Percentiles rank a stretch among this genome's conserved stretches.
These are phyloP conservation scores for Corythornis cristatus DNA, from an alignment of 2,113 vertebrate species.

Conservation along the genomic window DNA sequence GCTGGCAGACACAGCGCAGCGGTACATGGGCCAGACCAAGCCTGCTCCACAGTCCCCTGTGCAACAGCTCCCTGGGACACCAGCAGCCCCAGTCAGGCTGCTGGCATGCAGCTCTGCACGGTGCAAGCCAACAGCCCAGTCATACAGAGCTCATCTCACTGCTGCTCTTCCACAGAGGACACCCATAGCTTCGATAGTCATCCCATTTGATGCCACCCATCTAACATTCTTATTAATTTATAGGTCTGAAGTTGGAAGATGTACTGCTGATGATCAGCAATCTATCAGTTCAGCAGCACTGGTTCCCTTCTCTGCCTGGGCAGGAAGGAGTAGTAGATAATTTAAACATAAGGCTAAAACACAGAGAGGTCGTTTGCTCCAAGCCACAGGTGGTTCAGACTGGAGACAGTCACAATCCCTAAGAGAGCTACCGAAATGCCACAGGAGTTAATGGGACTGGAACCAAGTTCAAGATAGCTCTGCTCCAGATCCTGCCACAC, in stretches of 20 bases:
- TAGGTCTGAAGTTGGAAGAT: not conserved
- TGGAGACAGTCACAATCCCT: not conserved
- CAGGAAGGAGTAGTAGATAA: not conserved
- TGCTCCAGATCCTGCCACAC: fast-evolving
- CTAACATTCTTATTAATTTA: fast-evolving
- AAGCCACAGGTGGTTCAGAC: fast-evolving
- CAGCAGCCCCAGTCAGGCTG: not conserved
- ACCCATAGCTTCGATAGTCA: fast-evolving
- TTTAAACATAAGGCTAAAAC: not conserved
- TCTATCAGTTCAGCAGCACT: not conserved
- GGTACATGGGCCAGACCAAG: not conserved
- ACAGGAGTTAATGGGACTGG: not conserved
- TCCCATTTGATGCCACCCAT: fast-evolving
- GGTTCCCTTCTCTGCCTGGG: not conserved
- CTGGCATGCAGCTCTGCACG: fast-evolving
- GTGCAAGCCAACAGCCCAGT: fast-evolving
- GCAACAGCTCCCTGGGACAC: not conserved
- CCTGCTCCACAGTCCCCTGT: fast-evolving
- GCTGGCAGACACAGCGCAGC: not conserved
- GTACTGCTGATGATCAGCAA: not conserved
- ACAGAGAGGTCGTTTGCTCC: not conserved
- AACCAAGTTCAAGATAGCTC: not conserved
- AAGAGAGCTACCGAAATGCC: fast-evolving
- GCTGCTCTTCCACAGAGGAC: not conserved
- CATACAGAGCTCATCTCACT: fast-evolving